phyloP scores from a whole-genome alignment of 2,797 vertebrate species.

The Agapornis canus region DNA sequence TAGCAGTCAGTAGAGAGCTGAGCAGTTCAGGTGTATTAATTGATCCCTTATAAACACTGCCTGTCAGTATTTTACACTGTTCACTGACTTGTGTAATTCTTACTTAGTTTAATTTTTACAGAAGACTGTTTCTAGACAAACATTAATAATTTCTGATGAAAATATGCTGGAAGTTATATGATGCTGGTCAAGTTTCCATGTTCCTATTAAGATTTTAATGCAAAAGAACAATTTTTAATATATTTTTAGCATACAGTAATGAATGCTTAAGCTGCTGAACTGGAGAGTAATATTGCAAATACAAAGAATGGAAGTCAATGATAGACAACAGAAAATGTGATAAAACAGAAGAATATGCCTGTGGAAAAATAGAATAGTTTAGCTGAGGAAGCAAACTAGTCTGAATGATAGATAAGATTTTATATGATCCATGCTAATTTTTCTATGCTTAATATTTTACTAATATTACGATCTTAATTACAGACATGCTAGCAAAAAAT shows the following conservation, averaged over 20 bases:
- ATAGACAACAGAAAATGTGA: not conserved
- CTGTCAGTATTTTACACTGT: constrained; percentile 45
- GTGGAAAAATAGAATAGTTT: not conserved
- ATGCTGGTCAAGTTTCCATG: constrained; percentile 12
- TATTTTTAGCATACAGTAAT: constrained; percentile 17
- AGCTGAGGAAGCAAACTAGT: not conserved
- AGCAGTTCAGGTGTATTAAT: constrained; percentile 30
- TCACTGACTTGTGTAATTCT: constrained; percentile 44
- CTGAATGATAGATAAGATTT: not conserved
- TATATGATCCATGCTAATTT: not conserved
- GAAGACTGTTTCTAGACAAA: constrained; percentile 35
- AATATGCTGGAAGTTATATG: not conserved
- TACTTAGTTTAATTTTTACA: constrained; percentile 48
- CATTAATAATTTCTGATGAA: constrained; percentile 24
- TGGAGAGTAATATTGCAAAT: not conserved
- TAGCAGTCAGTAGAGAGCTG: not conserved
- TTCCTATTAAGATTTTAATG: constrained; percentile 5
- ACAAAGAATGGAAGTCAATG: not conserved
- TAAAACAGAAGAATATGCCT: not conserved
- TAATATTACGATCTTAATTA: not conserved
- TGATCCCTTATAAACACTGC: constrained; percentile 29
- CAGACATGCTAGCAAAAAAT: not conserved
- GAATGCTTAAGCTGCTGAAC: not conserved
- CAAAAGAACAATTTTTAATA: not conserved
- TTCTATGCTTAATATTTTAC: not conserved